These are phyloP conservation scores for Pseudorhiza aurosa DNA, from an alignment of 30 jellyfish, hydroid and myxozoan species.

Conservation along the genomic window DNA sequence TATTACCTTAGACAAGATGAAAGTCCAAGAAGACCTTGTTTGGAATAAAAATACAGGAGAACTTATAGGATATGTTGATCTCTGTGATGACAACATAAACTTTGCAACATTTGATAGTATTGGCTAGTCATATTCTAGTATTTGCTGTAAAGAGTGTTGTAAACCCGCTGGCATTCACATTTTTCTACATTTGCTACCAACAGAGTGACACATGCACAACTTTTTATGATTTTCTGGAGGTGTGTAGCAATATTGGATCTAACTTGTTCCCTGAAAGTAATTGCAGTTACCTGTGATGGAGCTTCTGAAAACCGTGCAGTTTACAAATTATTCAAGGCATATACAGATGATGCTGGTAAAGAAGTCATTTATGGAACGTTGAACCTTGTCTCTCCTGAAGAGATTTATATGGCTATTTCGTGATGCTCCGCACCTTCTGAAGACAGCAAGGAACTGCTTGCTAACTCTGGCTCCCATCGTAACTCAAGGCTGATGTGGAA, in stretches of 20 bases:
- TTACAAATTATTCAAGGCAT: constrained; percentile 30
- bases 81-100: constrained; percentile 68
- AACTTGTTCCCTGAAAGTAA: constrained; percentile 27
- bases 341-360: no score
- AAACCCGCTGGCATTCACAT: constrained; percentile 63
- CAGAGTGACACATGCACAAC: constrained; percentile 54
- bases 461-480: constrained; percentile 41
- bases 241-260: constrained; percentile 60
- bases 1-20: constrained; percentile 79
- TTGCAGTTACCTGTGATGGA: constrained; percentile 81
- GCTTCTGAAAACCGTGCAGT: constrained; percentile 66
- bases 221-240: constrained; percentile 77
- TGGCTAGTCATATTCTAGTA: constrained; percentile 80
- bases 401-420: no score
- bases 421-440: constrained; percentile 69
- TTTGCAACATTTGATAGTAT: constrained; percentile 65
- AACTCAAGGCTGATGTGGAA: constrained; percentile 82
- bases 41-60: constrained; percentile 92
- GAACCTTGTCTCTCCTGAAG: no score
- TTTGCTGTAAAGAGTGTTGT: constrained; percentile 56
- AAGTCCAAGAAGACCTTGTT: constrained; percentile 67
- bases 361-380: no score
- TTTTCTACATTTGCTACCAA: constrained; percentile 79
- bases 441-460: constrained; percentile 58
- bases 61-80: constrained; percentile 78